Percentiles rank a stretch among this genome's conserved stretches.
These are phyloP conservation scores for Gallinago undulata DNA, from an alignment of 2,113 vertebrate species.

Conservation along the genomic window DNA sequence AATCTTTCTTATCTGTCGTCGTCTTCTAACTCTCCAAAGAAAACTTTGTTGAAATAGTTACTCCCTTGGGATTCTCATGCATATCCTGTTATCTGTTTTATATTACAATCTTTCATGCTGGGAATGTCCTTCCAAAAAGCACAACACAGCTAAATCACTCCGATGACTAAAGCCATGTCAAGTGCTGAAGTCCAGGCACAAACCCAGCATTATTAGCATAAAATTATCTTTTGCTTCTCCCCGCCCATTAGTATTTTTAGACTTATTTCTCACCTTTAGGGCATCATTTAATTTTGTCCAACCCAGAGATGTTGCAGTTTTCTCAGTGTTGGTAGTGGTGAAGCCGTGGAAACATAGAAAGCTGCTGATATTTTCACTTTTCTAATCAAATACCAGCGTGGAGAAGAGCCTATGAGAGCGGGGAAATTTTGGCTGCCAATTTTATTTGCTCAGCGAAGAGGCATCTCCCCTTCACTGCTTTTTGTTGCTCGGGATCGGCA, in stretches of 20 bases:
- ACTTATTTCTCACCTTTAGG: neutral
- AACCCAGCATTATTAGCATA: neutral
- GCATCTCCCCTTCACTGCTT: neutral
- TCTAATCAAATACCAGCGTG: neutral
- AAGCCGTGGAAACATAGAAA: neutral
- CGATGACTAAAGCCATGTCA: neutral
- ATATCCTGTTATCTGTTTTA: slow-evolving; percentile 58
- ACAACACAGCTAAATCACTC: slow-evolving; percentile 2
- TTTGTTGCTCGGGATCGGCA: neutral
- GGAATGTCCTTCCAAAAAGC: slow-evolving; percentile 45
- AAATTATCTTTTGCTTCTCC: neutral
- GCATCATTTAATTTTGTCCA: neutral
- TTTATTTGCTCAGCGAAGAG: slow-evolving; percentile 43
- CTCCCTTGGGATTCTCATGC: slow-evolving; percentile 31
- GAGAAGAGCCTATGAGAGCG: neutral
- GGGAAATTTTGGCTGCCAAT: slow-evolving; percentile 3
- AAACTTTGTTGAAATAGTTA: slow-evolving; percentile 53
- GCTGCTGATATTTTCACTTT: neutral
- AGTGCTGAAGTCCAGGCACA: neutral
- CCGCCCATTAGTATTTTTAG: neutral
- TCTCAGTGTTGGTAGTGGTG: neutral
- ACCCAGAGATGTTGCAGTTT: neutral
- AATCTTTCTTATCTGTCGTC: slow-evolving; percentile 10
- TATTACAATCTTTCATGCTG: slow-evolving; percentile 23
- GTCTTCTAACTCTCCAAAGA: slow-evolving; percentile 29